These are phyloP conservation scores for Drosophila mayaguana DNA, from an alignment of 2,888 invertebrate species.

Conservation along the genomic window DNA sequence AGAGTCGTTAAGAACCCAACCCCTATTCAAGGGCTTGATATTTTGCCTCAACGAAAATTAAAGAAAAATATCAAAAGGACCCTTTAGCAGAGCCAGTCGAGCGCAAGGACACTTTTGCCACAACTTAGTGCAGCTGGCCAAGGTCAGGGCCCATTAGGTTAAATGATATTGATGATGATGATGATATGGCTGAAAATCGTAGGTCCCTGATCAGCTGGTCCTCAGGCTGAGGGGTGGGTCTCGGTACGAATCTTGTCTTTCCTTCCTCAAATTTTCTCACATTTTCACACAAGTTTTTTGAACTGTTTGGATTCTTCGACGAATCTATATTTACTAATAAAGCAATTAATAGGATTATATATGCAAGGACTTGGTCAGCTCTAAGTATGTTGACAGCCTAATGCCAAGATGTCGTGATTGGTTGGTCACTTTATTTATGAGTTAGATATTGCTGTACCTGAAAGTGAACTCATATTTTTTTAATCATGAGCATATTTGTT, in stretches of 20 bases:
- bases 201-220: slow-evolving; percentile 62
- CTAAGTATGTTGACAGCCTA: slow-evolving; percentile 71
- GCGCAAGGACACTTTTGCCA: slow-evolving; percentile 79
- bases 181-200: slow-evolving; percentile 65
- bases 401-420: slow-evolving; percentile 67
- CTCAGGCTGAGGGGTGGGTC: slow-evolving; percentile 47
- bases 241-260: slow-evolving; percentile 11
- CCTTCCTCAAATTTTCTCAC: slow-evolving; percentile 58
- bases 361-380: slow-evolving; percentile 57
- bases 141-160: slow-evolving; percentile 84
- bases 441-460: slow-evolving; percentile 10
- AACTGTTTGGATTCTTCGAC: slow-evolving; percentile 64
- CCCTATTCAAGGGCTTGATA: slow-evolving; percentile 54
- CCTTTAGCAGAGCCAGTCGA: slow-evolving; percentile 52
- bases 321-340: slow-evolving; percentile 67
- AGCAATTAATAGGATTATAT: slow-evolving; percentile 80
- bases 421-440: slow-evolving; percentile 48
- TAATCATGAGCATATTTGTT: not conserved
- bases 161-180: slow-evolving; percentile 81
- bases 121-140: slow-evolving; percentile 74
- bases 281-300: slow-evolving; percentile 61
- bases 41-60: slow-evolving; percentile 54
- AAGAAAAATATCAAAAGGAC: slow-evolving; percentile 57
- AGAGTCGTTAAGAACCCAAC: slow-evolving; percentile 31
- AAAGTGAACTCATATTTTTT: not conserved